Percentiles rank a stretch among this genome's conserved stretches.
Evolutionary conservation across 2,888 invertebrate species (phyloP).

Genomic region (Rhimphoctona megacephalus): DNA sequence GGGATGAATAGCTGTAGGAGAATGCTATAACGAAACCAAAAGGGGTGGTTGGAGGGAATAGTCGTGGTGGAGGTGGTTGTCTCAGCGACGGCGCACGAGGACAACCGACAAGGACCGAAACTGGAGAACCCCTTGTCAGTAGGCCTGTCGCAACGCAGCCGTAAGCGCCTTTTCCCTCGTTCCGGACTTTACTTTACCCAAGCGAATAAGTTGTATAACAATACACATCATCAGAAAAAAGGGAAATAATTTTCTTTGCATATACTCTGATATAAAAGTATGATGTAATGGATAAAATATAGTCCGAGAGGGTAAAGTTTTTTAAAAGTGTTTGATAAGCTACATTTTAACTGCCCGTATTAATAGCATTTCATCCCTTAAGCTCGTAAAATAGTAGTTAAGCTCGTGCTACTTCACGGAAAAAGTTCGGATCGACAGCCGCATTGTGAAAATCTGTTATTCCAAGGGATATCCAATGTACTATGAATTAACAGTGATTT

Average conservation of each 20-base stretch:
- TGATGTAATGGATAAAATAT: background rate
- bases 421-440: background rate
- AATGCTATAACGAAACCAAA: conserved; percentile 77
- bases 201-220: conserved; percentile 5
- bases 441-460: background rate
- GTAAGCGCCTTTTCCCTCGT: conserved; percentile 75
- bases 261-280: background rate
- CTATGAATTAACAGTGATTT: background rate
- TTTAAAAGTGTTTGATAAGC: background rate
- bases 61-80: conserved; percentile 66
- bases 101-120: conserved; percentile 77
- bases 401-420: background rate
- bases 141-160: conserved; percentile 82
- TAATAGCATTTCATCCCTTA: background rate
- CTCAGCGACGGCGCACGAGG: conserved; percentile 76
- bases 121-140: conserved; percentile 78
- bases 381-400: background rate
- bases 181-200: conserved; percentile 35
- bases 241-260: background rate
- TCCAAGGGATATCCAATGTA: background rate
- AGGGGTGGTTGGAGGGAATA: conserved; percentile 64
- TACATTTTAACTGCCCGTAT: background rate
- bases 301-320: background rate
- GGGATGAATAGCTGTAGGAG: conserved; percentile 80
- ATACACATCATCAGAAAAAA: background rate